Percentiles rank a stretch among this genome's conserved stretches.
These are phyloP conservation scores for Caenorhabditis virilis DNA, from an alignment of 2,888 invertebrate genomes.

Conservation along the genomic window DNA sequence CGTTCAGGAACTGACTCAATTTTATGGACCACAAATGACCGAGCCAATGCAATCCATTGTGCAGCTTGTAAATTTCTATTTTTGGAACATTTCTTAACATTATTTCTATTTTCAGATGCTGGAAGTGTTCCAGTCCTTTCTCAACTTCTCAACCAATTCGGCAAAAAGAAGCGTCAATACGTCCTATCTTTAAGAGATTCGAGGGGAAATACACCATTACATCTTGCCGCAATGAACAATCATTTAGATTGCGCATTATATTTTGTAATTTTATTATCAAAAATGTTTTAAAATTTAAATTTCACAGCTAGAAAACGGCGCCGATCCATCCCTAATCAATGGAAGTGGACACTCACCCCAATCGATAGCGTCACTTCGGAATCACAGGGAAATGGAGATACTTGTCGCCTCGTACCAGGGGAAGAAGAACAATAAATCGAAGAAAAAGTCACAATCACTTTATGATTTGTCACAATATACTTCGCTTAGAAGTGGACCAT, in stretches of 20 bases:
- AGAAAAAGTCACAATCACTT: slow-evolving; percentile 34
- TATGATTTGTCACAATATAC: slow-evolving; percentile 29
- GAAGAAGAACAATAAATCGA: slow-evolving; percentile 27
- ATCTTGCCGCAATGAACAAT: slow-evolving; percentile 62
- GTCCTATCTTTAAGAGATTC: slow-evolving; percentile 54
- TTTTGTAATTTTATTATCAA: slow-evolving; percentile 35
- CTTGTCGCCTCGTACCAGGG: slow-evolving; percentile 36
- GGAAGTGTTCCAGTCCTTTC: slow-evolving; percentile 56
- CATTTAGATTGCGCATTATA: slow-evolving; percentile 54
- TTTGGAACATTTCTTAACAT: not conserved
- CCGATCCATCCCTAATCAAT: slow-evolving; percentile 55
- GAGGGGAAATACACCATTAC: slow-evolving; percentile 65
- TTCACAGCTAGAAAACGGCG: slow-evolving; percentile 55
- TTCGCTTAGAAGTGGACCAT: slow-evolving; percentile 20
- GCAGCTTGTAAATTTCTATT: slow-evolving; percentile 52
- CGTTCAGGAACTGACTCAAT: slow-evolving; percentile 49
- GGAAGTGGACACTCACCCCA: slow-evolving; percentile 48
- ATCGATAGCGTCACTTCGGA: slow-evolving; percentile 51
- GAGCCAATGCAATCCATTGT: slow-evolving; percentile 63
- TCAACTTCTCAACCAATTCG: slow-evolving; percentile 51
- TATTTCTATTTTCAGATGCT: slow-evolving; percentile 44
- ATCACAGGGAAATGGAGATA: slow-evolving; percentile 45
- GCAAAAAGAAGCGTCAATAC: slow-evolving; percentile 47
- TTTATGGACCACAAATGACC: slow-evolving; percentile 57
- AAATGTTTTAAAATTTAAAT: slow-evolving; percentile 4